phyloP scores from a whole-genome alignment of 1,140 invertebrate genomes.

The Stratiolaelaps scimitus region DNA sequence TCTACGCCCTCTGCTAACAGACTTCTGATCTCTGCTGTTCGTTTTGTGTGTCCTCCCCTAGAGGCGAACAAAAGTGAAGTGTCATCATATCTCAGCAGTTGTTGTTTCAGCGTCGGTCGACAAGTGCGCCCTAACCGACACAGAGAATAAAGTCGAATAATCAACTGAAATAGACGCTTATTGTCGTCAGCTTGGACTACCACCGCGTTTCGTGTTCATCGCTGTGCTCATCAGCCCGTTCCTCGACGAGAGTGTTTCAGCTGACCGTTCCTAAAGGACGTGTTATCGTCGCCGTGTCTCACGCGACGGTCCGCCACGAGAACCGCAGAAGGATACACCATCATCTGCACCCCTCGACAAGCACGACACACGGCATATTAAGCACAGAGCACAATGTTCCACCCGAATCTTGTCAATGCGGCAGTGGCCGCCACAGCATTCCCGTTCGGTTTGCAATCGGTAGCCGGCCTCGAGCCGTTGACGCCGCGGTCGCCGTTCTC shows the following conservation, averaged over 20 bases:
- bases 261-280: no score
- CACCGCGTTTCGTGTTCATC: no score
- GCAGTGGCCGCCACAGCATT: not conserved
- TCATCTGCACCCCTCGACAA: not conserved
- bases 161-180: no score
- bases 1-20: not conserved
- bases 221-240: no score
- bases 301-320: no score
- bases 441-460: not conserved
- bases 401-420: slow-evolving; percentile 13
- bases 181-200: no score
- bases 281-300: no score
- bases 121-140: no score
- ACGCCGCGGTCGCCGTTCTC: slow-evolving; percentile 13
- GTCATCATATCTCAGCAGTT: no score
- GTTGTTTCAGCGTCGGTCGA: no score
- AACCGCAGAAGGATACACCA: not conserved
- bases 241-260: no score
- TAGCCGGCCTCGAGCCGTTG: not conserved
- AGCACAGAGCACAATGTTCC: slow-evolving; percentile 23
- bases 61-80: not conserved
- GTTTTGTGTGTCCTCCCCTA: not conserved
- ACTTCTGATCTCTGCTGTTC: not conserved
- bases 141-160: no score
- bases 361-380: not conserved